phyloP scores from a whole-genome alignment of 1,140 invertebrate species.

The Globodera ellingtonae region DNA sequence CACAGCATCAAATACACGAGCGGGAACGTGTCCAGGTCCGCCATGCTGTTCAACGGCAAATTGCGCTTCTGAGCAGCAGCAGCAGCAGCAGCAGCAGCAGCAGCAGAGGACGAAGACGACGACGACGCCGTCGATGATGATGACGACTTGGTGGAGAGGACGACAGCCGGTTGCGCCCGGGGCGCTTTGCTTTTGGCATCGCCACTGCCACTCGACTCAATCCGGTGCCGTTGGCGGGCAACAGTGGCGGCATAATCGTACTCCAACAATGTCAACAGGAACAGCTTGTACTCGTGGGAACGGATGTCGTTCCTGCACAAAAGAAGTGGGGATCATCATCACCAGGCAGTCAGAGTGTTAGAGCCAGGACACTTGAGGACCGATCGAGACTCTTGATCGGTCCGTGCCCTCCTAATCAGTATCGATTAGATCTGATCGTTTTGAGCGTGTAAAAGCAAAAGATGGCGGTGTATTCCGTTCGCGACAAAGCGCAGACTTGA shows the following conservation, averaged over 20 bases:
- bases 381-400: too few relatives aligned
- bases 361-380: too few relatives aligned
- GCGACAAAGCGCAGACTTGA: slow-evolving; percentile 2
- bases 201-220: background rate
- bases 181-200: too few relatives aligned
- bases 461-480: background rate
- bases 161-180: background rate
- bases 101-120: background rate
- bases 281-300: slow-evolving; percentile 12
- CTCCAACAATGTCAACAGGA: slow-evolving; percentile 12
- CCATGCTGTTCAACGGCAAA: background rate
- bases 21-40: slow-evolving; percentile 9
- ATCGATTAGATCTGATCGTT: background rate
- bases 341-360: background rate
- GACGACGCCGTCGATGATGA: background rate
- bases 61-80: background rate
- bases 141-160: too few relatives aligned
- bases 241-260: slow-evolving; percentile 14
- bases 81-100: background rate
- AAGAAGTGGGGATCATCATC: background rate
- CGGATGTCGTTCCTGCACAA: background rate
- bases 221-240: background rate
- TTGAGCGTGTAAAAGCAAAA: background rate
- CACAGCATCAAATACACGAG: slow-evolving; percentile 16
- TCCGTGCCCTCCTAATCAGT: too few relatives aligned